Conservation (phyloP, 1,140 invertebrate species). For the Cotesia chilonis region DNA sequence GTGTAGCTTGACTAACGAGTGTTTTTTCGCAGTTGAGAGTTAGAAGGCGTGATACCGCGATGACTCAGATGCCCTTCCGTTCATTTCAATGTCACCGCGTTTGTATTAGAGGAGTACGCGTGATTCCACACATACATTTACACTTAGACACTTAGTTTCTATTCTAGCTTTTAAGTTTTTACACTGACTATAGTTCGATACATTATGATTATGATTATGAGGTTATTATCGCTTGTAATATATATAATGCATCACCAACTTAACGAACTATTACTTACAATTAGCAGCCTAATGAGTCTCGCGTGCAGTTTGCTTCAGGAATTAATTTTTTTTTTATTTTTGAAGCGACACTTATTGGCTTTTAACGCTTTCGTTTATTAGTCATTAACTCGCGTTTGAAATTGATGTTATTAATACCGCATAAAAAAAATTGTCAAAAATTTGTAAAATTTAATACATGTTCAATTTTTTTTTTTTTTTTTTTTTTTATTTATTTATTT, state of each 20-base stretch:
- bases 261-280: slow-evolving; percentile 12
- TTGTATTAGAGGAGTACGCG: slow-evolving; percentile 8
- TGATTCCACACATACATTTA: slow-evolving; percentile 1
- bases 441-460: too few species aligned
- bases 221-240: too few species aligned
- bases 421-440: too few species aligned
- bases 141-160: not conserved
- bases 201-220: too few species aligned
- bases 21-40: slow-evolving; percentile 37
- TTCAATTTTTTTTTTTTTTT: too few species aligned
- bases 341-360: too few species aligned
- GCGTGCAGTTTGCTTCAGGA: not conserved
- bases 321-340: not conserved
- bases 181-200: too few species aligned
- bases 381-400: not conserved
- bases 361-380: too few species aligned
- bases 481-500: too few species aligned
- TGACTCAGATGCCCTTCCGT: slow-evolving; percentile 46
- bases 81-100: slow-evolving; percentile 35
- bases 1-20: not conserved
- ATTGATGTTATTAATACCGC: not conserved
- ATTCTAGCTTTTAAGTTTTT: too few species aligned
- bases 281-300: slow-evolving; percentile 4
- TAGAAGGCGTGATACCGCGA: slow-evolving; percentile 29
- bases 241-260: not conserved